Conservation (phyloP, 1,140 invertebrate genomes). For the Magallana angulata region DNA sequence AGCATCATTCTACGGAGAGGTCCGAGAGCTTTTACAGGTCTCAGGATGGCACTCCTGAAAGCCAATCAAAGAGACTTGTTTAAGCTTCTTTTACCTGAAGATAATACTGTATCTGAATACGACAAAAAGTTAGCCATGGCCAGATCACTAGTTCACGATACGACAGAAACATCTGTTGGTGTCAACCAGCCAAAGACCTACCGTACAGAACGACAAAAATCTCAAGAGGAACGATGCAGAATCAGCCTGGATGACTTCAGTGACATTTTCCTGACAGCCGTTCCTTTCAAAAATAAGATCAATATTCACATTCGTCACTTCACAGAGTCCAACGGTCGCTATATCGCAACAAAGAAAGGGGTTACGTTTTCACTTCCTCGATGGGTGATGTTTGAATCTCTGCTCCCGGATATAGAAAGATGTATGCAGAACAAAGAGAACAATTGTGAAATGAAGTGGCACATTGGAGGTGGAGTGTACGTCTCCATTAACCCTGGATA, state of each 20-base stretch:
- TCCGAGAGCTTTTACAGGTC: too few species aligned
- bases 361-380: slow-evolving; percentile 13
- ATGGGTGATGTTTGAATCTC: slow-evolving; percentile 45
- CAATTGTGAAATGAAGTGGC: slow-evolving; percentile 31
- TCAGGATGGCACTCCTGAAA: background rate
- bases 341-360: slow-evolving; percentile 38
- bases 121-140: slow-evolving; percentile 40
- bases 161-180: slow-evolving; percentile 1
- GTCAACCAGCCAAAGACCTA: slow-evolving; percentile 42
- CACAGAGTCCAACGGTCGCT: slow-evolving; percentile 5
- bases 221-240: slow-evolving; percentile 43
- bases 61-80: slow-evolving; percentile 42
- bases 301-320: slow-evolving; percentile 42
- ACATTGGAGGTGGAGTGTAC: slow-evolving; percentile 44
- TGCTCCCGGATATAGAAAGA: slow-evolving; percentile 18
- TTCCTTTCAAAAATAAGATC: slow-evolving; percentile 29
- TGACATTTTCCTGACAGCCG: background rate
- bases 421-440: slow-evolving; percentile 18
- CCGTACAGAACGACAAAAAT: slow-evolving; percentile 32
- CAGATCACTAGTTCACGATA: slow-evolving; percentile 31
- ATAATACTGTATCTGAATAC: slow-evolving; percentile 39
- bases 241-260: slow-evolving; percentile 42
- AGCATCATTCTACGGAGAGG: too few species aligned
- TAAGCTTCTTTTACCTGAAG: slow-evolving; percentile 4
- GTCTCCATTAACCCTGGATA: slow-evolving; percentile 30